Percentiles rank a stretch among this genome's conserved stretches.
phyloP scores from a whole-genome alignment of 2,888 invertebrate species.

The Galerucella calmariensis region DNA sequence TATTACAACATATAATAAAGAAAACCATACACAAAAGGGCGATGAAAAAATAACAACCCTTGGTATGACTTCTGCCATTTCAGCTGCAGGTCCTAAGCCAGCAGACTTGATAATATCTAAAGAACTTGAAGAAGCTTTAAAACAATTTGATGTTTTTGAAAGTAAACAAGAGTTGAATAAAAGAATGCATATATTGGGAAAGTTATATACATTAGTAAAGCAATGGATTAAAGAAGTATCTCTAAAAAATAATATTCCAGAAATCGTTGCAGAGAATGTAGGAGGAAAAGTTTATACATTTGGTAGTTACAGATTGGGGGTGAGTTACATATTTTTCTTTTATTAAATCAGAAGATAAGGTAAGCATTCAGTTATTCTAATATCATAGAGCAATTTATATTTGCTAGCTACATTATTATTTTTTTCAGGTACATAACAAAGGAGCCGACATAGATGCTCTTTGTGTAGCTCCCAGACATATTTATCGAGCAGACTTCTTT shows the following conservation, averaged over 20 bases:
- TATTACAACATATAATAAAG: constrained; percentile 55
- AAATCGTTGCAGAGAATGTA: constrained; percentile 87
- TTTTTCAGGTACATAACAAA: constrained; percentile 83
- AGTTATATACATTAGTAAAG: constrained; percentile 90
- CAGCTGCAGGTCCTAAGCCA: constrained; percentile 84
- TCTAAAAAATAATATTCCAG: constrained; percentile 90
- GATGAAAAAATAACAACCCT: constrained; percentile 74
- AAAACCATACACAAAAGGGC: constrained; percentile 60
- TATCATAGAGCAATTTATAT: not conserved
- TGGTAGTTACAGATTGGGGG: constrained; percentile 95
- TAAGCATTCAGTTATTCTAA: not conserved
- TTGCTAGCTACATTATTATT: not conserved
- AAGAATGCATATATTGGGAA: constrained; percentile 84
- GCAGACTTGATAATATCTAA: constrained; percentile 79
- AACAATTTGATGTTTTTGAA: constrained; percentile 91
- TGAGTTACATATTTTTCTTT: constrained; percentile 59
- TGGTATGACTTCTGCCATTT: constrained; percentile 96
- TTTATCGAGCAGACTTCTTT: constrained; percentile 94
- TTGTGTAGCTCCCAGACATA: constrained; percentile 97
- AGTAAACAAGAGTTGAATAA: constrained; percentile 90
- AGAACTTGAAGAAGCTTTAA: constrained; percentile 81
- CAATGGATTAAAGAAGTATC: constrained; percentile 95
- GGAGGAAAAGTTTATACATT: constrained; percentile 99
- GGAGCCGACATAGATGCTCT: constrained; percentile 99
- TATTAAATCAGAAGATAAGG: not conserved